These are phyloP conservation scores for Drosophila formosana DNA, from an alignment of 2,888 invertebrate genomes.

Conservation along the genomic window DNA sequence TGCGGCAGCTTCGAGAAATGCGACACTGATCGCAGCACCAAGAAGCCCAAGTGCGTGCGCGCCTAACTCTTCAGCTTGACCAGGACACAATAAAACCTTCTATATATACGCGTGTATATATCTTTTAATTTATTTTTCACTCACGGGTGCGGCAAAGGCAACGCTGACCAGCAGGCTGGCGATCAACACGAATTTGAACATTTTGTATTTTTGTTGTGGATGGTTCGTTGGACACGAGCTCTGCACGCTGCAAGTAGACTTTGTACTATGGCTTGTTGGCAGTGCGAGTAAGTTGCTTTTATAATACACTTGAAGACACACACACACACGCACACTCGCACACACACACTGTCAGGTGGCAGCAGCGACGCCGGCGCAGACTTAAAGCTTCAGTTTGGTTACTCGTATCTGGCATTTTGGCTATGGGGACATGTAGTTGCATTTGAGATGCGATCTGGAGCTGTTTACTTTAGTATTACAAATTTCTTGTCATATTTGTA, in stretches of 20 bases:
- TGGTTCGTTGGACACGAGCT: conserved; percentile 46
- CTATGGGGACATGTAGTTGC: conserved; percentile 39
- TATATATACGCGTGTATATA: neutral
- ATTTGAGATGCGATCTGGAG: conserved; percentile 54
- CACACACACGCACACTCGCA: conserved; percentile 18
- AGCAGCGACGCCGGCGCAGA: conserved; percentile 45
- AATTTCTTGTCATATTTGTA: conserved; percentile 28
- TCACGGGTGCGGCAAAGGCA: conserved; percentile 82
- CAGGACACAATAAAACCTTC: conserved; percentile 19
- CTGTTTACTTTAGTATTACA: conserved; percentile 16
- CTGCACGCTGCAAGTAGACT: conserved; percentile 82
- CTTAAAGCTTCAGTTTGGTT: conserved; percentile 33
- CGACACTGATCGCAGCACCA: conserved; percentile 88
- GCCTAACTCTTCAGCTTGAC: conserved; percentile 77
- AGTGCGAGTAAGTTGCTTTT: conserved; percentile 75
- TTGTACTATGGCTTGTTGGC: conserved; percentile 80
- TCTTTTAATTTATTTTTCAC: conserved; percentile 61
- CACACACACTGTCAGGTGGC: neutral
- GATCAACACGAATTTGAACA: conserved; percentile 82
- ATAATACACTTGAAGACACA: conserved; percentile 78
- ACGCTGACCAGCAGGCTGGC: conserved; percentile 79
- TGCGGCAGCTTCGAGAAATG: conserved; percentile 90
- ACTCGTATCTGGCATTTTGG: conserved; percentile 37
- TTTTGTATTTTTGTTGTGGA: conserved; percentile 20
- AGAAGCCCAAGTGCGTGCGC: conserved; percentile 89